phyloP scores from a whole-genome alignment of 2,113 vertebrate species.

The Pungitius pungitius region DNA sequence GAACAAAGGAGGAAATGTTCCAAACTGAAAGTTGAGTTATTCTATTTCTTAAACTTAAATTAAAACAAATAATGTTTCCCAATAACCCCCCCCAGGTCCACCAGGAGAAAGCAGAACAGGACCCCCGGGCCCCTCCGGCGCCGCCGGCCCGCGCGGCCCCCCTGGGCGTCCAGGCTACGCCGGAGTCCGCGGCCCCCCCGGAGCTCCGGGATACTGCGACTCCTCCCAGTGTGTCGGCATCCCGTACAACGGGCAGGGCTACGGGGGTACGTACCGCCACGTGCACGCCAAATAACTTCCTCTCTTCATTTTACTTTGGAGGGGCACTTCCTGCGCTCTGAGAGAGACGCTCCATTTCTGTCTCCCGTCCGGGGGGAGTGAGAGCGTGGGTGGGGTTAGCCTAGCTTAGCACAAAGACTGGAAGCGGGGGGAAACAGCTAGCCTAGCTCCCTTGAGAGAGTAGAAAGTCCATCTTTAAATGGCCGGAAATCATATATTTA shows the following conservation, averaged over 20 bases:
- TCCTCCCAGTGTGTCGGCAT: constrained; percentile 97
- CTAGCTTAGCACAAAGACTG: constrained; percentile 11
- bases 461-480: not conserved
- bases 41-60: too few species aligned
- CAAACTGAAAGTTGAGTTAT: too few species aligned
- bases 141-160: constrained; percentile 88
- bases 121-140: constrained; percentile 87
- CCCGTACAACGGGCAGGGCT: constrained; percentile 97
- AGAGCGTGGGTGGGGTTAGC: not conserved
- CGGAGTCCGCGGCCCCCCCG: constrained; percentile 90
- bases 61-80: too few species aligned
- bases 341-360: constrained; percentile 9
- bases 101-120: constrained; percentile 92
- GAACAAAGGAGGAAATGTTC: too few species aligned
- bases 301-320: not conserved
- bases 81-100: constrained; percentile 79
- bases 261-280: constrained; percentile 85
- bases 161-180: constrained; percentile 90
- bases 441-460: not conserved
- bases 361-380: not conserved
- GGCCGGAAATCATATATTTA: too few species aligned
- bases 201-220: constrained; percentile 95
- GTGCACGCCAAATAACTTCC: not conserved
- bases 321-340: constrained; percentile 1
- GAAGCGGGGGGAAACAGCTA: constrained; percentile 14